These are phyloP conservation scores for Trypoxylus dichotomus DNA, from an alignment of 1,140 invertebrate genomes.

Conservation along the genomic window DNA sequence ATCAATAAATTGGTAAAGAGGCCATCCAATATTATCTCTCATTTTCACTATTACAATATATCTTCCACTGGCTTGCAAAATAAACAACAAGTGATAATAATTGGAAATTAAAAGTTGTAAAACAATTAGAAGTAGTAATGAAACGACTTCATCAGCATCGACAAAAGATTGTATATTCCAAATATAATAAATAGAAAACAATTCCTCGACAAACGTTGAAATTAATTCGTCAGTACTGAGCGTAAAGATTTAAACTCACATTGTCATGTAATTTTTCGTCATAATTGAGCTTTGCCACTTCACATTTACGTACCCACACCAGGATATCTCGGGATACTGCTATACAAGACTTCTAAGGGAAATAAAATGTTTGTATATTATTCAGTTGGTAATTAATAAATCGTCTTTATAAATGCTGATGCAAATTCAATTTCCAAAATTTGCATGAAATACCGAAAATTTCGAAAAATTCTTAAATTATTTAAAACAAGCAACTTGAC, in stretches of 20 bases:
- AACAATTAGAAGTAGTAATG: conserved; percentile 35
- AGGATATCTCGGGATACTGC: too few relatives aligned
- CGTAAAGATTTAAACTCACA: neutral
- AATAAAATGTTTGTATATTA: too few relatives aligned
- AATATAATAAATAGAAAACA: neutral
- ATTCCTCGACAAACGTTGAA: neutral
- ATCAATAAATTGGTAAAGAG: neutral
- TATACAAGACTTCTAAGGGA: too few relatives aligned
- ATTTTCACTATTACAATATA: conserved; percentile 4
- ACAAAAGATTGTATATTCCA: neutral
- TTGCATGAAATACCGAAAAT: too few relatives aligned
- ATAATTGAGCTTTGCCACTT: too few relatives aligned
- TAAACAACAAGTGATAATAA: neutral
- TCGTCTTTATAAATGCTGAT: too few relatives aligned
- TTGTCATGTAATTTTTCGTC: too few relatives aligned
- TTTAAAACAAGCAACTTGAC: too few relatives aligned
- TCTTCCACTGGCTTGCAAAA: neutral
- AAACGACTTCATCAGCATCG: neutral
- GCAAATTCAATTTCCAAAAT: too few relatives aligned
- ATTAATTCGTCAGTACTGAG: neutral
- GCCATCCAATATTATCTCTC: neutral
- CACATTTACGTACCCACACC: too few relatives aligned
- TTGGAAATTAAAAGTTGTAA: conserved; percentile 28
- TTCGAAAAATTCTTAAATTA: too few relatives aligned
- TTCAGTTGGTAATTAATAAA: too few relatives aligned